Percentiles rank a stretch among this genome's conserved stretches.
These are phyloP conservation scores for Anoplophora glabripennis DNA, from an alignment of 1,140 invertebrate species.

Conservation along the genomic window DNA sequence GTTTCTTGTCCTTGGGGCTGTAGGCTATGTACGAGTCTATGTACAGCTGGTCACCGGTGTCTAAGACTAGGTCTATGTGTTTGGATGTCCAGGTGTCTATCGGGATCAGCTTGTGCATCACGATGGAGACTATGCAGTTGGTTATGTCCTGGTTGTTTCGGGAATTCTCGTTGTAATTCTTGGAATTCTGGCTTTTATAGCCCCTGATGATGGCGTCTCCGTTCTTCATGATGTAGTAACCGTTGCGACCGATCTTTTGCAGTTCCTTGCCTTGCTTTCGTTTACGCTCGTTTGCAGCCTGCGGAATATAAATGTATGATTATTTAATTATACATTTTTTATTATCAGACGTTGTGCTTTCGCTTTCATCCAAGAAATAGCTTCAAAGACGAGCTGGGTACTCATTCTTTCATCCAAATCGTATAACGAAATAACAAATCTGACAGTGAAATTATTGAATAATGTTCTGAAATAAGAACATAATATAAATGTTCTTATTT, in stretches of 20 bases:
- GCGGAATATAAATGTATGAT: constrained; percentile 2
- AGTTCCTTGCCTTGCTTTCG: constrained; percentile 21
- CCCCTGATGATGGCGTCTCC: constrained; percentile 36
- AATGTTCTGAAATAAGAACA: too few relatives aligned
- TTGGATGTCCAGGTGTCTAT: constrained; percentile 40
- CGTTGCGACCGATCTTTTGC: constrained; percentile 30
- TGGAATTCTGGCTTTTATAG: constrained; percentile 33
- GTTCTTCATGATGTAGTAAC: constrained; percentile 29
- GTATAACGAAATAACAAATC: too few relatives aligned
- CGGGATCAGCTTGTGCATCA: constrained; percentile 24
- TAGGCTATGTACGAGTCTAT: constrained; percentile 45
- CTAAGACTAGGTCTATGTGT: constrained; percentile 42
- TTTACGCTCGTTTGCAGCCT: constrained; percentile 29
- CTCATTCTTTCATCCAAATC: too few relatives aligned
- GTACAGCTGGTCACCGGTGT: constrained; percentile 43
- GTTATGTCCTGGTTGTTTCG: constrained; percentile 38
- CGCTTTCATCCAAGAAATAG: too few relatives aligned
- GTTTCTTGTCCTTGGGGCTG: constrained; percentile 34
- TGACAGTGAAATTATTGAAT: too few relatives aligned
- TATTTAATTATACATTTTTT: neutral
- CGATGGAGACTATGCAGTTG: constrained; percentile 32
- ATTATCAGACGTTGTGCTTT: too few relatives aligned
- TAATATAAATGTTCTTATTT: too few relatives aligned
- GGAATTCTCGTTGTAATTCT: constrained; percentile 25
- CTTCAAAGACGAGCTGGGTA: too few relatives aligned